phyloP scores from a whole-genome alignment of 2,888 invertebrate genomes.

The Eupithecia pulchellata region DNA sequence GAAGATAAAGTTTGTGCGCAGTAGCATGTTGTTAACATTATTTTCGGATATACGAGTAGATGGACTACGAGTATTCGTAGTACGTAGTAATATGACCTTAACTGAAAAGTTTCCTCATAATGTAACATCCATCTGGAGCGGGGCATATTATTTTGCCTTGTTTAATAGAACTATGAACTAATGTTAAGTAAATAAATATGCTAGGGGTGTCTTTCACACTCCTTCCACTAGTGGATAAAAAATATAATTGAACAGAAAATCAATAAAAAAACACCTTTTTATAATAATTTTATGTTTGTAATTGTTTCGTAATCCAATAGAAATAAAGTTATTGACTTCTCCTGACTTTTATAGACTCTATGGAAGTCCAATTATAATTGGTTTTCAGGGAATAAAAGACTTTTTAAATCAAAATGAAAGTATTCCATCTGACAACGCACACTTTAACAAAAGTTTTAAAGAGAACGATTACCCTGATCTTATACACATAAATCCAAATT shows the following conservation, averaged over 20 bases:
- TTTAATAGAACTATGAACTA: not conserved
- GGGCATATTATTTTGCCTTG: not conserved
- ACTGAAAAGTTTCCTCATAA: too few relatives aligned
- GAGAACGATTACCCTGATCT: slow-evolving; percentile 16
- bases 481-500: slow-evolving; percentile 12
- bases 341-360: too few relatives aligned
- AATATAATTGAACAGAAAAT: too few relatives aligned
- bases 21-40: not conserved
- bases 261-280: too few relatives aligned
- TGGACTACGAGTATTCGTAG: not conserved
- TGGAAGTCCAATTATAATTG: not conserved
- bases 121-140: not conserved
- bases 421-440: not conserved
- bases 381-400: not conserved
- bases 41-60: not conserved
- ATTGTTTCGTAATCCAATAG: too few relatives aligned
- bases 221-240: too few relatives aligned
- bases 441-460: slow-evolving; percentile 7
- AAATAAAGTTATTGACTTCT: too few relatives aligned
- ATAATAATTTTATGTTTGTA: too few relatives aligned
- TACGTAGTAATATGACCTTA: not conserved
- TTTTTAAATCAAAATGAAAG: not conserved
- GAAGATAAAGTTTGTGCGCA: slow-evolving; percentile 3
- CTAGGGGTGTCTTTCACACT: too few relatives aligned
- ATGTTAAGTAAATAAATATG: too few relatives aligned